A percentile compares a stretch with the other conserved stretches of the same genome.
Evolutionary conservation across 2,113 vertebrate genomes (phyloP).

Genomic region (Solenodon paradoxus): DNA sequence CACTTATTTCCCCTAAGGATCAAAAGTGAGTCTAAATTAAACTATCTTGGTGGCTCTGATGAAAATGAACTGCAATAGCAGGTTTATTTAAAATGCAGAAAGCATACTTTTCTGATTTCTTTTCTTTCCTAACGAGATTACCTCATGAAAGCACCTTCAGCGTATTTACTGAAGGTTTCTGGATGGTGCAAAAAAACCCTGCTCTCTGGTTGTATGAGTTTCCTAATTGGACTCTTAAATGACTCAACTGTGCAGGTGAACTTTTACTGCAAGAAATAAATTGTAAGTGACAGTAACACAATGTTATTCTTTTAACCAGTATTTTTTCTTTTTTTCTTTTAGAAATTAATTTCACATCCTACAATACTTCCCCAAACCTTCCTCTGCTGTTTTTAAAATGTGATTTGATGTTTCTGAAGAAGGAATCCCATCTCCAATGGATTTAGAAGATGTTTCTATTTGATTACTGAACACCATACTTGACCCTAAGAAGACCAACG

Average conservation of each 20-base stretch:
- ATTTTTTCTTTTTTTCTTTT: conserved; percentile 44
- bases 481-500: background rate
- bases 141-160: conserved; percentile 29
- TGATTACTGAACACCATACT: conserved; percentile 25
- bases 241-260: background rate
- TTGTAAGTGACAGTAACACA: conserved; percentile 40
- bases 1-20: conserved; percentile 59
- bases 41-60: conserved; percentile 52
- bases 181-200: conserved; percentile 43
- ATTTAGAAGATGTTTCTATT: conserved; percentile 20
- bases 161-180: conserved; percentile 18
- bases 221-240: conserved; percentile 37
- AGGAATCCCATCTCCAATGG: background rate
- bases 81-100: conserved; percentile 53
- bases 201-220: conserved; percentile 55
- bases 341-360: conserved; percentile 41
- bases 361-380: conserved; percentile 35
- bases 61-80: conserved; percentile 58
- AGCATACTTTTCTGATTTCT: conserved; percentile 42
- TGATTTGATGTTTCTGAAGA: conserved; percentile 34
- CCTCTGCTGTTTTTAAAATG: conserved; percentile 39
- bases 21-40: conserved; percentile 55
- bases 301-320: background rate
- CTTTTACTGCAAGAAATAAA: conserved; percentile 45
- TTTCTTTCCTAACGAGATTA: background rate